Evolutionary conservation across 30 jellyfish, hydroid and myxozoan species (phyloP).

Genomic region (Chironex yamaguchii): DNA sequence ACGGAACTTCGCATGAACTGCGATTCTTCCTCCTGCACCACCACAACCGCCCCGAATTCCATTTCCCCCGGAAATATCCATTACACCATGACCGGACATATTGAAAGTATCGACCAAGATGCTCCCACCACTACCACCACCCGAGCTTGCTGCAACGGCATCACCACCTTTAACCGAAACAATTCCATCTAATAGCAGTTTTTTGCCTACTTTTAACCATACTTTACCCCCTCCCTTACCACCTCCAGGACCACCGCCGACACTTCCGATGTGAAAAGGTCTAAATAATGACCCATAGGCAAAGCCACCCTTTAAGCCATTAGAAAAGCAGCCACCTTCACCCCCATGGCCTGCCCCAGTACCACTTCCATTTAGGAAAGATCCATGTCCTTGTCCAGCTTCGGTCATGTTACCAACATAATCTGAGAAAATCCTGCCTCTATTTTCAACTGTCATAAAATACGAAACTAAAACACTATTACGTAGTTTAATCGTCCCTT

Average conservation of each 20-base stretch:
- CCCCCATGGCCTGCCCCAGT: constrained; percentile 78
- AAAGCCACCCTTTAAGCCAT: constrained; percentile 14
- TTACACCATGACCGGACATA: constrained; percentile 66
- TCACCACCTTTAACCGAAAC: constrained; percentile 41
- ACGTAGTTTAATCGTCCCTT: constrained; percentile 44
- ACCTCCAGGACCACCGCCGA: constrained; percentile 56
- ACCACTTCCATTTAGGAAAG: constrained; percentile 18
- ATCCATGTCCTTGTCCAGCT: constrained; percentile 64
- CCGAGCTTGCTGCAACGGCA: constrained; percentile 52
- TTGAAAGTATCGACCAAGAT: constrained; percentile 37
- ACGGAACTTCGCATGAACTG: constrained; percentile 51
- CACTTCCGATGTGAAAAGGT: constrained; percentile 62
- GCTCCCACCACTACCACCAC: constrained; percentile 80
- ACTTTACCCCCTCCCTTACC: constrained; percentile 70
- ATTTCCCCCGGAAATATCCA: constrained; percentile 67
- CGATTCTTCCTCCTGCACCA: constrained; percentile 74
- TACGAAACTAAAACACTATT: constrained; percentile 9
- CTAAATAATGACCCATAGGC: constrained; percentile 59
- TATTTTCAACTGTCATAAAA: constrained; percentile 52
- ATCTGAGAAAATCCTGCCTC: constrained; percentile 14
- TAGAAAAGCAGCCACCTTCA: constrained; percentile 56
- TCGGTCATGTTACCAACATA: constrained; percentile 38
- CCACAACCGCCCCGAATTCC: constrained; percentile 68
- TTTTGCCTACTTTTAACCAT: constrained; percentile 41
- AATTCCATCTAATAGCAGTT: constrained; percentile 50